Evolutionary conservation across 2,888 invertebrate genomes (phyloP).

Genomic region (Lithophane socia): DNA sequence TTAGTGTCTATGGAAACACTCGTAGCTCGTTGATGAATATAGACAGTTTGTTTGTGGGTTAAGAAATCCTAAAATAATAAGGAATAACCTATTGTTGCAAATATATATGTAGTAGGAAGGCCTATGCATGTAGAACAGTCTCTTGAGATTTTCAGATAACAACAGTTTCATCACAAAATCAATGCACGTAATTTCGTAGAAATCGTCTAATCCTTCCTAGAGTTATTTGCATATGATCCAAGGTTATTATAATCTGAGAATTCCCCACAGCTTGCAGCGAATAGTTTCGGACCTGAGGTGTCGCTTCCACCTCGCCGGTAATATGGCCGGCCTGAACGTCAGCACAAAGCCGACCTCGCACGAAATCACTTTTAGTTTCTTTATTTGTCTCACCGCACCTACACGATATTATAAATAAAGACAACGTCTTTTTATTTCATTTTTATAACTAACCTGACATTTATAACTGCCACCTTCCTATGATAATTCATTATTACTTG

Average conservation of each 20-base stretch:
- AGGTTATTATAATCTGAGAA: constrained; percentile 37
- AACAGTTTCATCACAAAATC: constrained; percentile 16
- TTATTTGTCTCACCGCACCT: constrained; percentile 77
- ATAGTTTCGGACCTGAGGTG: constrained; percentile 53
- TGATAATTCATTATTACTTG: constrained; percentile 40
- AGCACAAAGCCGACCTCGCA: constrained; percentile 80
- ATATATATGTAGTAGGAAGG: background rate
- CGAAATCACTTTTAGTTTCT: constrained; percentile 77
- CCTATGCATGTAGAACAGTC: constrained; percentile 17
- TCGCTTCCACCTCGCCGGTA: constrained; percentile 61
- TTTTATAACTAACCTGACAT: constrained; percentile 55
- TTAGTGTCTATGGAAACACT: constrained; percentile 38
- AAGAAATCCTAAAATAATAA: constrained; percentile 14
- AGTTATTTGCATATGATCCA: constrained; percentile 28
- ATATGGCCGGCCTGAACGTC: constrained; percentile 62
- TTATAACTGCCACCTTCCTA: constrained; percentile 52
- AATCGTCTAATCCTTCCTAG: constrained; percentile 37
- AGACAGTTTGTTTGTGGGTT: constrained; percentile 14
- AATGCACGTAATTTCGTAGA: constrained; percentile 19
- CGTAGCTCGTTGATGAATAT: constrained; percentile 16
- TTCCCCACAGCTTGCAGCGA: constrained; percentile 35
- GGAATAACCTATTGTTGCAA: constrained; percentile 2
- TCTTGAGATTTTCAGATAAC: constrained; percentile 16
- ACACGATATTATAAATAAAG: constrained; percentile 74
- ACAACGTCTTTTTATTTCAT: constrained; percentile 66